These are phyloP conservation scores for Sphaeridia pumilis DNA, from an alignment of 2,888 invertebrate genomes.

Conservation along the genomic window DNA sequence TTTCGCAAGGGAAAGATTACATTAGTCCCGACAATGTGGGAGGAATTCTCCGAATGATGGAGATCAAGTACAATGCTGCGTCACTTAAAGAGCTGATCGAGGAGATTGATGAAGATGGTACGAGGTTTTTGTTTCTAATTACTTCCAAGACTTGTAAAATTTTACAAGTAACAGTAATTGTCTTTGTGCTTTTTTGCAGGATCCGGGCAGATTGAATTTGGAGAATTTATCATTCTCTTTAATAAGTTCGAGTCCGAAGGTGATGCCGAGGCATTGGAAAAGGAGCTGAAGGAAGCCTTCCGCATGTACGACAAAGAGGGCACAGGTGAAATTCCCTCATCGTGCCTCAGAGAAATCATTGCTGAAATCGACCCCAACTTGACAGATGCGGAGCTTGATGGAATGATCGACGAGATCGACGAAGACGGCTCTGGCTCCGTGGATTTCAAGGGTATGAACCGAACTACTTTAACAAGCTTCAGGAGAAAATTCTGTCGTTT, in stretches of 20 bases:
- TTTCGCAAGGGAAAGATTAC: conserved; percentile 85
- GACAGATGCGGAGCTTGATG: background rate
- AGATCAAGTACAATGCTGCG: conserved; percentile 90
- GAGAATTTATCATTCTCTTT: conserved; percentile 87
- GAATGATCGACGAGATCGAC: conserved; percentile 3
- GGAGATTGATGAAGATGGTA: conserved; percentile 93
- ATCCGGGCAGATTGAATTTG: conserved; percentile 89
- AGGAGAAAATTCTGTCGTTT: too few species aligned
- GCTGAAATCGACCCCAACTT: too few species aligned
- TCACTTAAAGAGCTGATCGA: conserved; percentile 94
- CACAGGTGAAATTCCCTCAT: background rate
- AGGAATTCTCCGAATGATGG: conserved; percentile 88
- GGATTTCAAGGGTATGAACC: conserved; percentile 1
- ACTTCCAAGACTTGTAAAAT: too few species aligned
- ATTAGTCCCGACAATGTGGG: conserved; percentile 90
- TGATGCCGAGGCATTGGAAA: conserved; percentile 94
- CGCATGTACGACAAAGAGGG: conserved; percentile 97
- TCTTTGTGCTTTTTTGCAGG: conserved; percentile 48
- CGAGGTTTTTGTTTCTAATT: too few species aligned
- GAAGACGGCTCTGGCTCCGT: conserved; percentile 5
- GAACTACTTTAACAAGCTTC: too few species aligned
- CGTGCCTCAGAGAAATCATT: background rate
- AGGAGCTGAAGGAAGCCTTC: conserved; percentile 96
- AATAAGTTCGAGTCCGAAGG: conserved; percentile 96
- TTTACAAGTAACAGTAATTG: background rate